phyloP scores from a whole-genome alignment of 2,888 invertebrate genomes.

The Hedychridium roseum region DNA sequence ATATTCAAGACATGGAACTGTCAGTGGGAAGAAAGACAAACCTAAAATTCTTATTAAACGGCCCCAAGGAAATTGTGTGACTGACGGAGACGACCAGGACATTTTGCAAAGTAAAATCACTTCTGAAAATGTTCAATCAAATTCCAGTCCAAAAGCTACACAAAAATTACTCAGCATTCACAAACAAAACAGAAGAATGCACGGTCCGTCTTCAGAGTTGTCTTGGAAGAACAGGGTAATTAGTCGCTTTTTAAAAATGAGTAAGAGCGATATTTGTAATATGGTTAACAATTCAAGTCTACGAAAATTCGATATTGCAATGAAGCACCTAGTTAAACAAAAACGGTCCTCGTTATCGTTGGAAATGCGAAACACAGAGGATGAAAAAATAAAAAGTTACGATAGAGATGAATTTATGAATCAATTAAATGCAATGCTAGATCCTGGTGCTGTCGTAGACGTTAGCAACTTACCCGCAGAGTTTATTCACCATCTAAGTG shows the following conservation, averaged over 20 bases:
- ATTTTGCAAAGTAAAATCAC: not conserved
- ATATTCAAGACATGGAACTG: no score
- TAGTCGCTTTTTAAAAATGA: slow-evolving; percentile 58
- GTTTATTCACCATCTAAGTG: slow-evolving; percentile 69
- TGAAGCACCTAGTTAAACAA: slow-evolving; percentile 59
- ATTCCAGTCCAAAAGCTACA: not conserved
- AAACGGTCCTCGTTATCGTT: slow-evolving; percentile 47
- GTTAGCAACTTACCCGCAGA: slow-evolving; percentile 69
- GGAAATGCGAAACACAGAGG: slow-evolving; percentile 52
- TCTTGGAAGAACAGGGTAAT: slow-evolving; percentile 57
- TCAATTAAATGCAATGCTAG: slow-evolving; percentile 66
- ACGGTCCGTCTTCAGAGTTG: slow-evolving; percentile 29
- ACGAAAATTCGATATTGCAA: slow-evolving; percentile 58
- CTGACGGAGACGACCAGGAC: not conserved
- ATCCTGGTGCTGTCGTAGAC: slow-evolving; percentile 68
- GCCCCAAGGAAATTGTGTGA: not conserved
- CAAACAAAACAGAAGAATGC: slow-evolving; percentile 15
- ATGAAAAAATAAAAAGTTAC: slow-evolving; percentile 54
- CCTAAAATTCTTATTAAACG: not conserved
- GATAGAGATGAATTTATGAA: slow-evolving; percentile 58
- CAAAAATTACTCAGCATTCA: slow-evolving; percentile 1
- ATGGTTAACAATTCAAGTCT: slow-evolving; percentile 60
- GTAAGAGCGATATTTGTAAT: slow-evolving; percentile 59
- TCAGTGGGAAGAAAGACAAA: not conserved
- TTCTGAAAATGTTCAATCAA: not conserved